Conservation (phyloP, 53 echinoderm and acorn worm species). For the Astropecten irregularis region DNA sequence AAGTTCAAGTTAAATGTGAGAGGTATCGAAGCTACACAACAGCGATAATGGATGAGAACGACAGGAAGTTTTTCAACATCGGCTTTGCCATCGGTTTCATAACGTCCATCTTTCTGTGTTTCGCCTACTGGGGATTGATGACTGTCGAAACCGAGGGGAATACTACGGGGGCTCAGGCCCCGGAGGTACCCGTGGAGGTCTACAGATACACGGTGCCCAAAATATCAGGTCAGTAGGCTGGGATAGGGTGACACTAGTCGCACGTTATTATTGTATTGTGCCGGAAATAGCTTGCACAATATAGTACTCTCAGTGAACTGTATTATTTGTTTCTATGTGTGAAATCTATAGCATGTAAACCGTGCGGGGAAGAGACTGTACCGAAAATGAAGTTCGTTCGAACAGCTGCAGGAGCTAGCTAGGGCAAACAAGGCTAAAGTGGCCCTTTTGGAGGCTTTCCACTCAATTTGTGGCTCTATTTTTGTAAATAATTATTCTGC, state of each 20-base stretch:
- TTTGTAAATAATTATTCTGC: too few relatives aligned
- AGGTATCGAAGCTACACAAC: too few relatives aligned
- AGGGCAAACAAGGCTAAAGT: too few relatives aligned
- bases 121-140: neutral
- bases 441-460: too few relatives aligned
- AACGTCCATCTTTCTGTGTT: neutral
- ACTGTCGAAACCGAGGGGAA: neutral
- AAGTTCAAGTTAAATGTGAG: too few relatives aligned
- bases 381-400: neutral
- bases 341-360: neutral
- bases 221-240: neutral
- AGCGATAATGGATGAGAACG: too few relatives aligned
- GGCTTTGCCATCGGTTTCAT: constrained; percentile 28
- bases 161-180: neutral
- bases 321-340: neutral
- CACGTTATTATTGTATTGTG: neutral
- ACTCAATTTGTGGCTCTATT: too few relatives aligned
- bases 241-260: neutral
- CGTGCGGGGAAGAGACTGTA: neutral
- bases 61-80: neutral
- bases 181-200: neutral
- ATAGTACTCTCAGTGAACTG: neutral
- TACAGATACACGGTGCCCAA: constrained; percentile 10
- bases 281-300: neutral
- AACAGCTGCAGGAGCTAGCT: too few relatives aligned